Base-by-base conservation (phyloP, 2,113 vertebrate species). In the Sakesphorus luctuosus region DNA sequence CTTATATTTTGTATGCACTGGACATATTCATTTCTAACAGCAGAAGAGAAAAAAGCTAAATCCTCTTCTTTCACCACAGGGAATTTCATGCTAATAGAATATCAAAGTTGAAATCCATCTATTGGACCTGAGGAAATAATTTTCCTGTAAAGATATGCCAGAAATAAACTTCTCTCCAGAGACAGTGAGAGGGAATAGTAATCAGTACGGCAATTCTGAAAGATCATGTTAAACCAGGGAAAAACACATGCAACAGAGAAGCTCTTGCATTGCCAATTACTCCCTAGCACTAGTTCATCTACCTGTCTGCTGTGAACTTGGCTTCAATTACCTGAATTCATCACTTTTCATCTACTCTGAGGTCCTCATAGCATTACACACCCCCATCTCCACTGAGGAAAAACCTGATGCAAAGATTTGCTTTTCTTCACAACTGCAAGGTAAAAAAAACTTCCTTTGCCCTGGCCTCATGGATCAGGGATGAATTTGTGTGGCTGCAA, bases 11-110 rank as follows among this genome's bases (percentile, higher is more conserved):
- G 20, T 5, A 26, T 68, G 6, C 56, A 46, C 6, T 46, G 12
- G 49, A 71, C 40, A 40, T 74, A 91, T 23, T 91, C 28, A 78
- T 94, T 62, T 96, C 23, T 87, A 81, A 58, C 9, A 84, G 25
- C 61, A 68, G 47, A 83, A 66, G 29, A 77, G 44, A 89, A 67
- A 93, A 87, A 89, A 46, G 18, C 8, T 68, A 81, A 90, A 56
- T 33, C 20, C 20, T 74, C 17, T 24, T 77, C 44, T 81, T 63
- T 88, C 66, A 94, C 75, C 28, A 61, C 26, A 81, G 68, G 68
- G 83, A 94, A 69, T 94, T 69, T 89, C 72, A 90, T 83, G 59
- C 24, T 92, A 94, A 92, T 84, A 53, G 24, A 90, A 81, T 90
- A 90, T 65, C 69, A 90, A 96, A 94, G 68, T 87, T 68, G 38